Percentiles rank a stretch among this genome's conserved stretches.
Evolutionary conservation across 2,888 invertebrate species (phyloP).

Genomic region (Amphipoea lucens): DNA sequence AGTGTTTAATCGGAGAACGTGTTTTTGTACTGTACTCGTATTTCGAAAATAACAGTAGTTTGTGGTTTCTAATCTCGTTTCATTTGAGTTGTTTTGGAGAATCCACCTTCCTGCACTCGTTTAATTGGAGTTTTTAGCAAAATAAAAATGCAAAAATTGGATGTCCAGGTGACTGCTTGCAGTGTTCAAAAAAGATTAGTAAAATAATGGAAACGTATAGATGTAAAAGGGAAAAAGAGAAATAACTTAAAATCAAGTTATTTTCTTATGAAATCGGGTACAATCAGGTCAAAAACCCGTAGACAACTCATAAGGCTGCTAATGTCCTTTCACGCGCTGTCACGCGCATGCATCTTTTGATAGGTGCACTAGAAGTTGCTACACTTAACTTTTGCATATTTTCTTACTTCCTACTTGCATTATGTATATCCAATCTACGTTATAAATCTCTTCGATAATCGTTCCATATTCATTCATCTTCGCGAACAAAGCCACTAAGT

Average conservation of each 20-base stretch:
- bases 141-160: constrained; percentile 8
- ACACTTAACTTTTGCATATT: neutral
- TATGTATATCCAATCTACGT: neutral
- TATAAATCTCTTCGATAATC: constrained; percentile 9
- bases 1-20: constrained; percentile 1
- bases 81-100: constrained; percentile 33
- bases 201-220: neutral
- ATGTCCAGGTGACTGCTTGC: neutral
- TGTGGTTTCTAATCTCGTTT: constrained; percentile 33
- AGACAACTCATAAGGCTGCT: neutral
- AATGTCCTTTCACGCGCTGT: neutral
- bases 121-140: constrained; percentile 43
- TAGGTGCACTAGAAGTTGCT: constrained; percentile 5
- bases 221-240: neutral
- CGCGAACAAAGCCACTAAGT: constrained; percentile 3
- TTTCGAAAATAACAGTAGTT: constrained; percentile 23
- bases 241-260: neutral
- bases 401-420: neutral
- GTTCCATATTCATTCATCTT: constrained; percentile 29
- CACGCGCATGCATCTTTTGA: constrained; percentile 13
- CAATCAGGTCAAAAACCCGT: neutral
- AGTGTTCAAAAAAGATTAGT: neutral
- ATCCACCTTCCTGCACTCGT: constrained; percentile 16
- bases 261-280: neutral
- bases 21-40: constrained; percentile 15